phyloP scores from a whole-genome alignment of 2,888 invertebrate genomes.

The Ptychoptera contaminata region DNA sequence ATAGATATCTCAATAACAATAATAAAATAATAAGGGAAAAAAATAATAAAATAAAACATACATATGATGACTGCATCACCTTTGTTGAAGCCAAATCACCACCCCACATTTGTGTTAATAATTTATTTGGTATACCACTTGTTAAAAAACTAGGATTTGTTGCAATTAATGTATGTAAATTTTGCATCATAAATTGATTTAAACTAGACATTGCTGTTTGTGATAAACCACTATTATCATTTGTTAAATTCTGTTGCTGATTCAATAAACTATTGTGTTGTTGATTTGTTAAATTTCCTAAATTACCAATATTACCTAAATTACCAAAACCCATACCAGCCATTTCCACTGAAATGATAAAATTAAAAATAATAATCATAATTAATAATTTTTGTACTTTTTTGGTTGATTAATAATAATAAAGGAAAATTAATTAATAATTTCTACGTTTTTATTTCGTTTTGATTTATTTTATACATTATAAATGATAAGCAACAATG shows the following conservation, averaged over 20 bases:
- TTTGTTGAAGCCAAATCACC: slow-evolving; percentile 41
- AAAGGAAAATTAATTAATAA: no score
- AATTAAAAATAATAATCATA: slow-evolving; percentile 3
- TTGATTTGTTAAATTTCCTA: slow-evolving; percentile 1
- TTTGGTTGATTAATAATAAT: no score
- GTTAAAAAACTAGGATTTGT: slow-evolving; percentile 29
- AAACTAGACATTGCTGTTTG: neutral
- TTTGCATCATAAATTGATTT: slow-evolving; percentile 24
- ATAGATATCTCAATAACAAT: no score
- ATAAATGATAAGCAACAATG: no score
- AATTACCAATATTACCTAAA: slow-evolving; percentile 10
- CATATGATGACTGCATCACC: slow-evolving; percentile 17
- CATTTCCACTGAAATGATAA: slow-evolving; percentile 42
- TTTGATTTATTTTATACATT: no score
- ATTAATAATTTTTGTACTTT: no score
- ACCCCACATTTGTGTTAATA: slow-evolving; percentile 36
- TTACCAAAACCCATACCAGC: slow-evolving; percentile 38
- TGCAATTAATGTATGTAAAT: slow-evolving; percentile 26
- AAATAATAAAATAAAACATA: slow-evolving; percentile 6
- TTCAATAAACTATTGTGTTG: slow-evolving; percentile 1
- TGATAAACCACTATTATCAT: neutral
- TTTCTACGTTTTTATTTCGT: no score
- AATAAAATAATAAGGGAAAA: neutral
- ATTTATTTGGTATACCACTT: slow-evolving; percentile 35
- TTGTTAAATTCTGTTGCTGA: slow-evolving; percentile 4